phyloP scores from a whole-genome alignment of 2,113 vertebrate genomes.

The Athene noctua region DNA sequence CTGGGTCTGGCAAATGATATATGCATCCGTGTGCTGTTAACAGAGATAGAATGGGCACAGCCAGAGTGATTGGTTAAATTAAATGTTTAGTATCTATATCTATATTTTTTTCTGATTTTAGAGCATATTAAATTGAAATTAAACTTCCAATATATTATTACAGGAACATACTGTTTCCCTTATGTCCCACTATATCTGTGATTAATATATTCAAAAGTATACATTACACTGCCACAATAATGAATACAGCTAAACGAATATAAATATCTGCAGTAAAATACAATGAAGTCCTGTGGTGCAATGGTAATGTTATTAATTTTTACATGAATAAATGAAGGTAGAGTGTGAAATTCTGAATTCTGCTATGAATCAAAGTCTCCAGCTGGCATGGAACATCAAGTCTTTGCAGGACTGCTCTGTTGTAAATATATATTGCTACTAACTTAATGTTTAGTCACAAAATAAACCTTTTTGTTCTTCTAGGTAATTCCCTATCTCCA shows the following conservation, averaged over 20 bases:
- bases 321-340: not conserved
- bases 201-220: slow-evolving; percentile 49
- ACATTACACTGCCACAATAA: slow-evolving; percentile 22
- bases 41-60: not conserved
- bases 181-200: slow-evolving; percentile 24
- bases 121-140: slow-evolving; percentile 48
- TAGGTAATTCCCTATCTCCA: not conserved
- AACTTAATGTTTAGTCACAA: slow-evolving; percentile 7
- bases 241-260: slow-evolving; percentile 14
- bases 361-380: not conserved
- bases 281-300: not conserved
- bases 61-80: slow-evolving; percentile 3
- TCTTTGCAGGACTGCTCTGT: not conserved
- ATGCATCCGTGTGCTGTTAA: not conserved
- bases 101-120: slow-evolving; percentile 27
- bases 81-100: slow-evolving; percentile 28
- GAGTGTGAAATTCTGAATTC: slow-evolving; percentile 8
- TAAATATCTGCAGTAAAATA: slow-evolving; percentile 32
- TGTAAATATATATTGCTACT: not conserved
- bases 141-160: slow-evolving; percentile 22
- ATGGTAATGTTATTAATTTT: slow-evolving; percentile 13
- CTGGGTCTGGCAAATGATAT: not conserved
- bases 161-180: slow-evolving; percentile 30
- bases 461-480: not conserved
- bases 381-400: not conserved